Conservation (phyloP, 2,113 vertebrate species). For the Phaethornis superciliosus region DNA sequence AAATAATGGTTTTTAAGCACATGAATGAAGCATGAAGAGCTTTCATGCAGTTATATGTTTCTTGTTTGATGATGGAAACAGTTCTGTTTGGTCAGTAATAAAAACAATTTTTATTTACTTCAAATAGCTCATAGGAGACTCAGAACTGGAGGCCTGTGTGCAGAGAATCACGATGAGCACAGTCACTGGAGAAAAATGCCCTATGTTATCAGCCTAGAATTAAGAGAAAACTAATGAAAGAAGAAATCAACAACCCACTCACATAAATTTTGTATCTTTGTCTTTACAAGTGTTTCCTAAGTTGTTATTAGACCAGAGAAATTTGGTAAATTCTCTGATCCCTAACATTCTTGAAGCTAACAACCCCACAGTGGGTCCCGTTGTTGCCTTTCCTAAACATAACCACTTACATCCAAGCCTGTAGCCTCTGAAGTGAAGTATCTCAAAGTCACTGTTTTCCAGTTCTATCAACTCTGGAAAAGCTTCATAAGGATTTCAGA, state of each 20-base stretch:
- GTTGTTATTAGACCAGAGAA: neutral
- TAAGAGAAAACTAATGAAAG: neutral
- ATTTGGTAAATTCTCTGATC: neutral
- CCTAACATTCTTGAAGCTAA: neutral
- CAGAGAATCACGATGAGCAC: neutral
- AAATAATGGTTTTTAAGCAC: neutral
- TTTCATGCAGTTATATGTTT: neutral
- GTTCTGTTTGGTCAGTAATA: neutral
- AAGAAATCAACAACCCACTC: neutral
- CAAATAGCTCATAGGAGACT: neutral
- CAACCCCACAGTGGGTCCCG: accelerated
- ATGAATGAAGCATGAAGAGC: neutral
- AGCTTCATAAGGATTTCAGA: neutral
- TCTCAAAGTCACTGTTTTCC: neutral
- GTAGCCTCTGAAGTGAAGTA: neutral
- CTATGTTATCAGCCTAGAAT: neutral
- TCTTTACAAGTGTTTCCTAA: neutral
- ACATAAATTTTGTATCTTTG: neutral
- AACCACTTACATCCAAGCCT: neutral
- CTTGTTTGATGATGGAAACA: neutral
- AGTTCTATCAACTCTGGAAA: neutral
- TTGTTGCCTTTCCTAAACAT: neutral
- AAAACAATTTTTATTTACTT: neutral
- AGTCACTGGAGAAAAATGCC: neutral
- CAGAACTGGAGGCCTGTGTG: neutral